These are phyloP conservation scores for Tribolium freemani DNA, from an alignment of 2,888 invertebrate genomes.

Conservation along the genomic window DNA sequence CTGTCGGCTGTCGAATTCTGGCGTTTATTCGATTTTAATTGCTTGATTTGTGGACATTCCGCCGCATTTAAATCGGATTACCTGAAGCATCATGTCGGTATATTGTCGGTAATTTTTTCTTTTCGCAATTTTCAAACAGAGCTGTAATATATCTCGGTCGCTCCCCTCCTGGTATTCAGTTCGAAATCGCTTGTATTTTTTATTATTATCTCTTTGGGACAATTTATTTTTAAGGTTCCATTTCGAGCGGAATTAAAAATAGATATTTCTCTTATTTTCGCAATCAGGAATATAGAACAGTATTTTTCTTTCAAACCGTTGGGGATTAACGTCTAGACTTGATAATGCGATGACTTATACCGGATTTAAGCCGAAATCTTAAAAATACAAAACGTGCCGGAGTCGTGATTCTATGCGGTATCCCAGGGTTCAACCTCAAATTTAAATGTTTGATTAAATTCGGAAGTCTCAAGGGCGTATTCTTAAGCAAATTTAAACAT, in stretches of 20 bases:
- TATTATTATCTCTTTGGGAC: conserved; percentile 7
- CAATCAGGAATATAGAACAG: background rate
- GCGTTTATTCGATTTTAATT: background rate
- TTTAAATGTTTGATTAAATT: conserved; percentile 14
- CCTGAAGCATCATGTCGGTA: background rate
- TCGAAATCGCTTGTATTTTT: conserved; percentile 7
- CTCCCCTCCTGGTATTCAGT: background rate
- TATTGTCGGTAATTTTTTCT: background rate
- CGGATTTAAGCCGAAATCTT: conserved; percentile 15
- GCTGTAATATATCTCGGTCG: background rate
- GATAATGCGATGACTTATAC: conserved; percentile 26
- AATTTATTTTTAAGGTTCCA: conserved; percentile 1
- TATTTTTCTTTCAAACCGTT: background rate
- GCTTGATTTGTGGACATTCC: background rate
- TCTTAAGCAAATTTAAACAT: conserved; percentile 1
- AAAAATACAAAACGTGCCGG: conserved; percentile 8
- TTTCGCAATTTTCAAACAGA: background rate
- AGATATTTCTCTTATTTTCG: background rate
- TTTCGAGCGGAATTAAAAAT: conserved; percentile 9
- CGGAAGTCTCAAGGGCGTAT: background rate
- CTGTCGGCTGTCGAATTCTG: background rate
- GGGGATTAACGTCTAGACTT: conserved; percentile 14
- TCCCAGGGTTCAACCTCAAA: conserved; percentile 2
- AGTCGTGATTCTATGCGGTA: conserved; percentile 4
- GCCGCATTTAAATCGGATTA: background rate